Conservation (phyloP, 2,113 vertebrate genomes). For the Burhinus bistriatus region DNA sequence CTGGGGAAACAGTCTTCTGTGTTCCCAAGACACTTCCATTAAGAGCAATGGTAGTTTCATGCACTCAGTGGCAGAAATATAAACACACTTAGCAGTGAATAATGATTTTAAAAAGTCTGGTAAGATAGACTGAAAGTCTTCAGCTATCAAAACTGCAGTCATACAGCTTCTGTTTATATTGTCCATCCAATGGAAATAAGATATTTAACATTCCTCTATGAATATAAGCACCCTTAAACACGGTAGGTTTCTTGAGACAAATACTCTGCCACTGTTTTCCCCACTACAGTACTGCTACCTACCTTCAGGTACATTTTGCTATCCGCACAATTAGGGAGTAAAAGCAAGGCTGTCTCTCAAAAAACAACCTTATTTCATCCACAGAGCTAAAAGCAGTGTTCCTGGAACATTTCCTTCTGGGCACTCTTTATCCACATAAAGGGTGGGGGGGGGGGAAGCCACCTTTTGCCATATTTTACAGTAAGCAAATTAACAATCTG, state of each 20-base stretch:
- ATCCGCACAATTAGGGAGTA: not conserved
- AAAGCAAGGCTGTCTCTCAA: not conserved
- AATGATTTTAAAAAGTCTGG: not conserved
- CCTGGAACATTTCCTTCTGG: not conserved
- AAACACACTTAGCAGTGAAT: not conserved
- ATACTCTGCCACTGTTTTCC: not conserved
- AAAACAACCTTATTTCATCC: not conserved
- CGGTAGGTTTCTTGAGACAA: not conserved
- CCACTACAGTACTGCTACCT: not conserved
- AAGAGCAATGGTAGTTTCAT: not conserved
- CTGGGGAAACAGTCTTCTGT: not conserved
- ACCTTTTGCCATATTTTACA: not conserved
- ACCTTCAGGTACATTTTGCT: not conserved
- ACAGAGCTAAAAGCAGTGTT: not conserved
- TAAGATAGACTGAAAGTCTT: not conserved
- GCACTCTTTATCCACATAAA: not conserved
- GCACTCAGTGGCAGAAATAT: not conserved
- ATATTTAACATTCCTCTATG: not conserved
- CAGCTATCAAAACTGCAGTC: not conserved
- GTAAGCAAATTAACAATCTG: slow-evolving; percentile 4
- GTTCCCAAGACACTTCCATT: not conserved
- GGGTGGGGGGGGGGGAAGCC: no score
- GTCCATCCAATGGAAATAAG: not conserved
- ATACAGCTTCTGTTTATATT: not conserved
- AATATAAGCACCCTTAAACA: not conserved